Base-by-base conservation (phyloP, 2,797 vertebrate genomes). In the Crax fasciolata region DNA sequence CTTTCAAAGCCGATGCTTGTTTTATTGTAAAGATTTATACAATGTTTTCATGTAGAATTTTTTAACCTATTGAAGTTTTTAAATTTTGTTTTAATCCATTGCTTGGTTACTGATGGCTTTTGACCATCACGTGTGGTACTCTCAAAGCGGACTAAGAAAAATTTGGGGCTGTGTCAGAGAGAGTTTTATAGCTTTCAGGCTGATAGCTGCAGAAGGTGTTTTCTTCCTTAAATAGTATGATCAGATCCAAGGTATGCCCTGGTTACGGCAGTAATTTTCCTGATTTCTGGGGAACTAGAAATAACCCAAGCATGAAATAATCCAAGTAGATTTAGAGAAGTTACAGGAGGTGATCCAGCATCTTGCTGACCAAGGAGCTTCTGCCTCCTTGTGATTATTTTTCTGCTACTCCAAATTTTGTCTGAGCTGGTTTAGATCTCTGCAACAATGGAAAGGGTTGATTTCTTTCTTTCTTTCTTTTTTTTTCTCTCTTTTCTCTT, bases 11-110 rank as follows among this genome's bases (percentile, higher is more conserved):
- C 65, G 32, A 41, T 71, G 30, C 11, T 24, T 77, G 24, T 41
- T 75, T 84, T 66, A 15, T 73, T 76, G 17, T 49, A 75, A 85
- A 49, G 39, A 77, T 73, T 84, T 54, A 54, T 91, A 39, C 14
- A 59, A 73, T 48, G 71, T 87, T 77, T 94, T 93, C 13, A 65
- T 41, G 85, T 81, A 17, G 35, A 61, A 25, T 54, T 67, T 78
- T 85, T 84, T 74, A 65, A 62, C 75, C 41, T 87, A 43, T 81
- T 21, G 39, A 86, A 16, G 43, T 43, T 30, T 63, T 43, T 21
- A 11, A 35, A 35, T 35, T 35, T 35, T 35, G 35, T 35, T 35
- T 35, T 35, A 35, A 63, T 43, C 62, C 77, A 59, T 39, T 71
- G 46, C 43, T 66, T 63, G 46, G 57, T 63, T 84, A 55, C 86